These are phyloP conservation scores for Muntiacus muntjak DNA, from an alignment of 2,113 vertebrate genomes.

Conservation along the genomic window DNA sequence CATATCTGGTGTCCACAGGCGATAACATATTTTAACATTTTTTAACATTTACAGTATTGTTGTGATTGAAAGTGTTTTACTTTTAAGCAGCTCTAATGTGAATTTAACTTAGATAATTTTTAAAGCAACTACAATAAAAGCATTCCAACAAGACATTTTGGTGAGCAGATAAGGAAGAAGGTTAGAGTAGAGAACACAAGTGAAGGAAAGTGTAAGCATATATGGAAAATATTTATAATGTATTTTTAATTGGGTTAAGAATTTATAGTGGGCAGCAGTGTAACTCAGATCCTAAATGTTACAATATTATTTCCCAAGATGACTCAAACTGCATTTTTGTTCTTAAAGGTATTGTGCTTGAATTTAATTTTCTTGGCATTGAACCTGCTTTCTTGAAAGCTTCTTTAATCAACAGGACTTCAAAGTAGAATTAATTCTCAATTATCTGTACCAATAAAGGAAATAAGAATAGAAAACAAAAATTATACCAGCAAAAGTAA, in stretches of 20 bases:
- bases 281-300: neutral
- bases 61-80: neutral
- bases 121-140: neutral
- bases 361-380: slow-evolving; percentile 1
- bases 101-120: neutral
- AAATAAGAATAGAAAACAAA: slow-evolving; percentile 32
- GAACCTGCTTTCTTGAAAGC: neutral
- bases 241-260: neutral
- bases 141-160: neutral
- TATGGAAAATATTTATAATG: neutral
- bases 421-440: slow-evolving; percentile 30
- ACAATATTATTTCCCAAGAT: neutral
- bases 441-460: neutral
- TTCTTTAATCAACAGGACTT: slow-evolving; percentile 3
- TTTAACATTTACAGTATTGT: neutral
- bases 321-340: neutral
- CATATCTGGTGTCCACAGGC: neutral
- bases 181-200: neutral
- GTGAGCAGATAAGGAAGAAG: neutral
- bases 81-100: neutral
- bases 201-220: neutral
- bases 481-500: neutral
- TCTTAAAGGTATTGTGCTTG: neutral
- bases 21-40: neutral
- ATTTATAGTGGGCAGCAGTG: neutral